Evolutionary conservation across 92 coral and sea anemone species (phyloP), one percentile per base, ranked within the genome.

Genomic region (Phenganax marumi): DNA sequence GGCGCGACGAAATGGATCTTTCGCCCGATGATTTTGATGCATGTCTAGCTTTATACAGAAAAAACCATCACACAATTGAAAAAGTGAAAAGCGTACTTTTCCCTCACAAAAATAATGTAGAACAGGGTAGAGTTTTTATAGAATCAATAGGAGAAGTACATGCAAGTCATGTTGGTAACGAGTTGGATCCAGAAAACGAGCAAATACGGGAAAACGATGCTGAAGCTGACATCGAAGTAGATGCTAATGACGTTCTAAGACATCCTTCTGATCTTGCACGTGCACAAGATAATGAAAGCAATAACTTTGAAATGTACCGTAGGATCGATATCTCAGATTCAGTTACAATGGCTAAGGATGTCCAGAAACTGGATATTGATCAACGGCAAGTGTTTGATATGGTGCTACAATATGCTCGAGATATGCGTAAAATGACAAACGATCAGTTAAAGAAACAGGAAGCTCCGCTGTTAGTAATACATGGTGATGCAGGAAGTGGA

Each of bases 291-390:
- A 6, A 55, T 24, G 48, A 8, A 16, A 10, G 14, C 52, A 33
- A 71, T 10, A 55, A 71, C 77, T 71, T 48, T 71, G 55, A 23
- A 16, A 77, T 56, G 50, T 77, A 55, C 51, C 82, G 33, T 62
- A 77, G 82, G 39, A 16, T 77, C 70, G 82, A 56, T 56, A 77
- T 77, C 70, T 77, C 82, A 77, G 82, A 77, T 26, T 55, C 68
- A 79, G 75, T 64, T 62, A 52, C 75, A 46, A 79, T 71, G 77
- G 77, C 77, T 21, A 71, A 43, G 24, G 77, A 71, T 48, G 77
- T 43, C 12, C 77, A 71, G 52, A 71, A 71, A 33, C 56, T 71
- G 46, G 77, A 71, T 71, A 33, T 71, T 49, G 77, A 71, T 71
- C 77, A 71, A 71, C 77, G 77, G 14, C 77, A 48, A 71, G 77